phyloP scores from a whole-genome alignment of 2,797 vertebrate species.

The Aulostomus chinensis region DNA sequence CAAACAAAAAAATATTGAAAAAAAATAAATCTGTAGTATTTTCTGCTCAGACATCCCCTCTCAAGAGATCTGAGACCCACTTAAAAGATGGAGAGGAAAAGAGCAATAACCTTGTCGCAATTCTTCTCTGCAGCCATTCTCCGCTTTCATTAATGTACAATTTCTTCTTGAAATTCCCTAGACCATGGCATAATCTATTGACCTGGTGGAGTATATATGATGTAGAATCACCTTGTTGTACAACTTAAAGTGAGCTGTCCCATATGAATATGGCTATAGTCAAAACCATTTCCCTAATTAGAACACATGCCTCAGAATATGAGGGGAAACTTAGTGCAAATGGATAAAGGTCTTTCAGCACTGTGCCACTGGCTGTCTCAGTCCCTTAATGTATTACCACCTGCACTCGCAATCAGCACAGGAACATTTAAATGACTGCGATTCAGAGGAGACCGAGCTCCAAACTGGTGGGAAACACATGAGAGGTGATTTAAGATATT shows the following conservation, averaged over 20 bases:
- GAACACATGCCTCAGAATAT: slow-evolving; percentile 83
- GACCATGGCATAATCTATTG: slow-evolving; percentile 74
- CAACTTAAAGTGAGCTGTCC: slow-evolving; percentile 82
- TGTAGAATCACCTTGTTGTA: slow-evolving; percentile 77
- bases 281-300: slow-evolving; percentile 82
- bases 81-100: slow-evolving; percentile 66
- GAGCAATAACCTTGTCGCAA: slow-evolving; percentile 66
- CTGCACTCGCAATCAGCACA: slow-evolving; percentile 82
- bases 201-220: slow-evolving; percentile 67
- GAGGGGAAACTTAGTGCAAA: slow-evolving; percentile 81
- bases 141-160: slow-evolving; percentile 75
- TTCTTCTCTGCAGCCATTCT: slow-evolving; percentile 61
- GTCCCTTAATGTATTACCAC: slow-evolving; percentile 87
- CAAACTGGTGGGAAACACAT: slow-evolving; percentile 74
- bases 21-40: slow-evolving; percentile 8
- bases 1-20: slow-evolving; percentile 17
- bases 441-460: slow-evolving; percentile 79
- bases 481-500: slow-evolving; percentile 87
- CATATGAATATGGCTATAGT: slow-evolving; percentile 80
- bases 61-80: slow-evolving; percentile 37
- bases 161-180: slow-evolving; percentile 76
- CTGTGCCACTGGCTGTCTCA: slow-evolving; percentile 76
- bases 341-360: slow-evolving; percentile 82
- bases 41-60: slow-evolving; percentile 31
- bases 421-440: slow-evolving; percentile 84